Base-by-base conservation (phyloP, 2,888 invertebrate species). In the Gastrophysa polygoni region DNA sequence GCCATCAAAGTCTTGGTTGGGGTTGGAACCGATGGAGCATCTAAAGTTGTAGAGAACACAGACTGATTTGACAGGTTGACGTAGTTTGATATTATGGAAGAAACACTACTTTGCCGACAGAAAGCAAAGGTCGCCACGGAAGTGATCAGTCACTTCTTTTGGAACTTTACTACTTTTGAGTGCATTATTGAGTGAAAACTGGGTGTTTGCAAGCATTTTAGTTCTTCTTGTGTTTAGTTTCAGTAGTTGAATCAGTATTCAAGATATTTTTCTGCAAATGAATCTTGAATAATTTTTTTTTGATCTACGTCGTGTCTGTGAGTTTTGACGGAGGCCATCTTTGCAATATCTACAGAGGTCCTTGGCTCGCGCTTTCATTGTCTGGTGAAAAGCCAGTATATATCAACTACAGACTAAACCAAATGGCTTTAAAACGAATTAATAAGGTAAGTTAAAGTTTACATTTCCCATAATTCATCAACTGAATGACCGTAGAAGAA, bases 351-450 rank as follows among this genome's bases (percentile, higher is more conserved):
- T 89, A 90, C 89, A 89, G 89, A 90, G 89, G 89, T 89, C 89
- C 88, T 88, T 89, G 88, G 89, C 87, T 89, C 88, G 88, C 88
- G 87, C 87, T 89, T 89, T 88, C 89, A 89, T 89, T 89, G 89
- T 89, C 88, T 89, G 88, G 88, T 89, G 87, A 86, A 87, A 87
- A 87, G 86, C 87, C 88, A 88, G 88, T 87, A 86, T 86, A 87
- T 86, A 88, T 86, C 86, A 87, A 85, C 85, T 84, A 86, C 84
- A 85, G 85, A 85, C 72, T 76, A 84, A 85, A 85, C 85, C 87
- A 89, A 90, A 94, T 94, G 94, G 94, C 94, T 89, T 92, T 94
- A 91, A 94, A 94, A 91, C 91, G 94, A 92, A 94, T 94, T 89
- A 94, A 94, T 90, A 94, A 94, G 93, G 92, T 92, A 89, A 83